Percentiles rank a stretch among this genome's conserved stretches.
Conservation (phyloP, 2,797 vertebrate genomes). For the Carapus acus region DNA sequence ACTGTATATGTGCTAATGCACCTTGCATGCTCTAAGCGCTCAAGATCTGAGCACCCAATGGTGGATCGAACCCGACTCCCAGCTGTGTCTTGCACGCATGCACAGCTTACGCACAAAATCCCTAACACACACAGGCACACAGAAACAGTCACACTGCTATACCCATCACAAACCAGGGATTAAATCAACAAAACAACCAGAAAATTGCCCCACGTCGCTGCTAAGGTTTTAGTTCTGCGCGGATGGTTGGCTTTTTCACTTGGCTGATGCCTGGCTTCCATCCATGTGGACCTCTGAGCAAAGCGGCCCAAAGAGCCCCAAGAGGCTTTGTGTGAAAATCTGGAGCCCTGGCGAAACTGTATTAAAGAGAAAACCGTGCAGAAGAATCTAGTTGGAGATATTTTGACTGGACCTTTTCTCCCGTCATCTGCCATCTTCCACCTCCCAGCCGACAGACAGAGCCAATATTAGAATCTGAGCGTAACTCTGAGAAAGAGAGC, state of each 20-base stretch:
- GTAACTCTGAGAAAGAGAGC: conserved; percentile 45
- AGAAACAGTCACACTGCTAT: conserved; percentile 43
- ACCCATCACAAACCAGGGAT: conserved; percentile 66
- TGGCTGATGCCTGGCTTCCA: conserved; percentile 66
- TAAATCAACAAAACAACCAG: conserved; percentile 73
- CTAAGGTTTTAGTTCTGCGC: conserved; percentile 74
- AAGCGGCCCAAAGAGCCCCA: conserved; percentile 54
- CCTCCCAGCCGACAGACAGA: conserved; percentile 35
- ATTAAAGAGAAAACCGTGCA: conserved; percentile 41
- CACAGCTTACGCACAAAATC: conserved; percentile 19
- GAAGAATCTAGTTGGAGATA: conserved; percentile 26
- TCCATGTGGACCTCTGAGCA: conserved; percentile 62
- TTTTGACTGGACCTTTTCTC: conserved; percentile 34
- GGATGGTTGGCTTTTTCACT: conserved; percentile 69
- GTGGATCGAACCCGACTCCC: conserved; percentile 19
- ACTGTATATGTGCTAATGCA: conserved; percentile 50
- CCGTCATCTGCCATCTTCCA: conserved; percentile 16
- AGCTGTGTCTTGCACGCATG: conserved; percentile 24
- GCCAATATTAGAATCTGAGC: conserved; percentile 41
- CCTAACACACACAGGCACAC: conserved; percentile 20
- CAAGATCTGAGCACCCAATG: conserved; percentile 45
- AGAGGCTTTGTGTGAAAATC: conserved; percentile 62
- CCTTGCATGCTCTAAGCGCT: conserved; percentile 50
- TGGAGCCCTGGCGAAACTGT: conserved; percentile 44
- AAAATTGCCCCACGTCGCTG: conserved; percentile 74